Percentiles rank a stretch among this genome's conserved stretches.
Conservation (phyloP, 1,140 invertebrate species). For the Brachionus paranguensis region DNA sequence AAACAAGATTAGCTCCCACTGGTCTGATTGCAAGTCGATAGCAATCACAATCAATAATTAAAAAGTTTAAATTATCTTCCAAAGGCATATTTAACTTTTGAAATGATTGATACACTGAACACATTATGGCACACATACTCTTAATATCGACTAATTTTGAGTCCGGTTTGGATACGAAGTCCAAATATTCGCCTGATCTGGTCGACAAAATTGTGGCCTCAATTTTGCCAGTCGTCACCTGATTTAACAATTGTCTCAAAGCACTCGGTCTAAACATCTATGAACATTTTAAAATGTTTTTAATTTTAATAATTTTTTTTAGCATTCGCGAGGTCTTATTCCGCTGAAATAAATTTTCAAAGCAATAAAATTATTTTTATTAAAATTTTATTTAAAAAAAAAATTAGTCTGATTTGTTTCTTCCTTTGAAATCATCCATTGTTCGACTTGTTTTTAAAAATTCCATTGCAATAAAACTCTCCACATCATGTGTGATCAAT, state of each 20-base stretch:
- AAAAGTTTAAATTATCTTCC: slow-evolving; percentile 21
- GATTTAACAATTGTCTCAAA: slow-evolving; percentile 11
- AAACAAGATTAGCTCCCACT: neutral
- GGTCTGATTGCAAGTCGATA: slow-evolving; percentile 28
- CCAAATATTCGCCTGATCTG: slow-evolving; percentile 19
- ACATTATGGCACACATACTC: neutral
- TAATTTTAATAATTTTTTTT: neutral
- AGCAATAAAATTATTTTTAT: neutral
- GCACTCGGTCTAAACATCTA: slow-evolving; percentile 15
- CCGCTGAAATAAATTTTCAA: neutral
- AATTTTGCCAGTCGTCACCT: slow-evolving; percentile 2
- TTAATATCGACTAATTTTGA: neutral
- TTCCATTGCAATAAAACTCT: slow-evolving; percentile 5
- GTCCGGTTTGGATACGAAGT: neutral
- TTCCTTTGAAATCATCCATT: slow-evolving; percentile 11
- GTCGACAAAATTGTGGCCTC: neutral
- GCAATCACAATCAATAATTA: slow-evolving; percentile 25
- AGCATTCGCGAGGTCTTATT: neutral
- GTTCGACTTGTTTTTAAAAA: slow-evolving; percentile 1
- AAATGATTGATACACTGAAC: slow-evolving; percentile 32
- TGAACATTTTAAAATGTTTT: neutral
- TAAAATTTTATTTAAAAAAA: neutral
- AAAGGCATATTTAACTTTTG: slow-evolving; percentile 6
- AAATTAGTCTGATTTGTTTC: neutral
- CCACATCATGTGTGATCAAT: neutral